A percentile compares a stretch with the other conserved stretches of the same genome.
Evolutionary conservation across 2,888 invertebrate genomes (phyloP).

Genomic region (Gibbula magus): DNA sequence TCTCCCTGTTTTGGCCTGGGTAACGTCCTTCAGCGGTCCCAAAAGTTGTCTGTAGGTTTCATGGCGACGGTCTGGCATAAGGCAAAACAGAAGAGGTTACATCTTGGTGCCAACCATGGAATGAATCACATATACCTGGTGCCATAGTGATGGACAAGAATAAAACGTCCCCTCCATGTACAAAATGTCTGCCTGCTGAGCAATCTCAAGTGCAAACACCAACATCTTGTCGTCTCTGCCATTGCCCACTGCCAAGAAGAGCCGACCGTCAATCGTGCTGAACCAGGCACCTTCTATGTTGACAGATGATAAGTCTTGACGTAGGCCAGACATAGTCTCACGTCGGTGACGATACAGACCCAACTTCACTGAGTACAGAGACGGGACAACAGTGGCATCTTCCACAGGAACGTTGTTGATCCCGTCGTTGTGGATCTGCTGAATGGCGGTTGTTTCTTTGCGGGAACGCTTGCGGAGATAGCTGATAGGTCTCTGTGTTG

Average conservation of each 20-base stretch:
- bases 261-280: background rate
- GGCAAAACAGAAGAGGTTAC: background rate
- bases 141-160: background rate
- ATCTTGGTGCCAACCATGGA: background rate
- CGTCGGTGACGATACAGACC: background rate
- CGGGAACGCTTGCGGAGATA: too few species aligned
- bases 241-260: background rate
- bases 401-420: too few species aligned
- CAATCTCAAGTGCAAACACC: background rate
- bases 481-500: too few species aligned
- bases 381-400: background rate
- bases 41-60: background rate
- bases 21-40: background rate
- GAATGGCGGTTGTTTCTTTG: too few species aligned
- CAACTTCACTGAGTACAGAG: background rate
- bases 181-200: background rate
- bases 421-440: too few species aligned
- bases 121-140: background rate
- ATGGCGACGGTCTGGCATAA: background rate
- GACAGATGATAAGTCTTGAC: background rate
- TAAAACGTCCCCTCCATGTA: background rate
- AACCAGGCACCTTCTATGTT: background rate
- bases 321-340: background rate
- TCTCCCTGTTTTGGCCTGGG: background rate
- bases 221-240: background rate